Percentiles rank a stretch among this genome's conserved stretches.
phyloP scores from a whole-genome alignment of 35 echinoderm and acorn worm genomes.

The Strongylocentrotus purpuratus region DNA sequence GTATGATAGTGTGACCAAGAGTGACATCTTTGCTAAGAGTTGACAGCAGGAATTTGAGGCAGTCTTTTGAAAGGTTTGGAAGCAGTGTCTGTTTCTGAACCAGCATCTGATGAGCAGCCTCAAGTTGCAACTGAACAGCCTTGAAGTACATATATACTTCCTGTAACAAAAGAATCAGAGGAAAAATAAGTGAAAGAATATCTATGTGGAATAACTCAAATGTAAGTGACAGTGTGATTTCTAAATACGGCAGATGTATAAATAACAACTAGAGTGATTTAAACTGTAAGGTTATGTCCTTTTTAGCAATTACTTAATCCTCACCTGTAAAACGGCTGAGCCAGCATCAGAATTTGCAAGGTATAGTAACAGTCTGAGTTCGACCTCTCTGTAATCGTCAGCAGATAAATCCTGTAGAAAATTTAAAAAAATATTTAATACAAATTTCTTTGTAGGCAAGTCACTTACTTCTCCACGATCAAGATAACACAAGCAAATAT shows the following conservation, averaged over 20 bases:
- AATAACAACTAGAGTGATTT: no score
- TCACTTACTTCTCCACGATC: no score
- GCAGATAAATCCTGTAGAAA: conserved; percentile 28
- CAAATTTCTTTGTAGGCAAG: no score
- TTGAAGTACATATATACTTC: conserved; percentile 67
- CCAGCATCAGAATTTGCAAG: conserved; percentile 24
- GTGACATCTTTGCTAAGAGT: conserved; percentile 51
- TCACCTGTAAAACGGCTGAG: conserved; percentile 61
- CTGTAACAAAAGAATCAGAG: conserved; percentile 38
- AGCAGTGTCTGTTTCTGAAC: conserved; percentile 5
- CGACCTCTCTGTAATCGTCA: conserved; percentile 22
- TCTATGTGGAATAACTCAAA: background rate
- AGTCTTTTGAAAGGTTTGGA: conserved; percentile 37
- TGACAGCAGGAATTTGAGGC: conserved; percentile 53
- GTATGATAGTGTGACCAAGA: conserved; percentile 72
- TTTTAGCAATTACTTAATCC: background rate
- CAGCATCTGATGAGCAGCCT: background rate
- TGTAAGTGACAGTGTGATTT: no score
- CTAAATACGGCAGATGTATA: no score
- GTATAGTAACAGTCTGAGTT: conserved; percentile 58
- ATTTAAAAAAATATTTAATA: no score
- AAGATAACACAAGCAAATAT: no score
- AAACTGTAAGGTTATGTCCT: background rate
- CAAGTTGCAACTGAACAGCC: conserved; percentile 41
- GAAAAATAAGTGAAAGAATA: background rate